Evolutionary conservation across 2,888 invertebrate genomes (phyloP), one percentile per base, ranked within the genome.

Genomic region (Pseudoips prasinana): DNA sequence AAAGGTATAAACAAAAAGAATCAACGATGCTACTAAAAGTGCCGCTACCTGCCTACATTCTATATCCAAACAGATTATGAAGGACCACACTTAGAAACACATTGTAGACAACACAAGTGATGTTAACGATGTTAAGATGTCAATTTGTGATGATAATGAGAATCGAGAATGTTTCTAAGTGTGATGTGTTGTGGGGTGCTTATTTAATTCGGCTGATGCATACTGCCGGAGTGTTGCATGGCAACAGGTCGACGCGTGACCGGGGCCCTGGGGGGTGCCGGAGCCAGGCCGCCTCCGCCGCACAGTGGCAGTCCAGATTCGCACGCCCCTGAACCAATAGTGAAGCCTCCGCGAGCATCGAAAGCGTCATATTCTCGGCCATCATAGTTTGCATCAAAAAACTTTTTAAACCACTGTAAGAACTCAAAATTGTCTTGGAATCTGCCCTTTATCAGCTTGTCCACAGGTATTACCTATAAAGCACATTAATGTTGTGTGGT

Each of bases 341-440:
- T 90, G 64, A 95, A 90, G 58, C 96, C 95, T 54, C 95, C 95
- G 40, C 99, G 93, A 36, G 96, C 96, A 53, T 95, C 95, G 52
- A 95, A 89, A 33, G 98, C 96, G 78, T 98, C 96, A 87, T 99
- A 99, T 61, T 97, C 97, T 68, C 95, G 94, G 56, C 98, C 98
- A 83, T 98, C 98, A 90, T 98, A 99, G 91, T 99, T 99, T 60
- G 99, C 98, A 90, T 99, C 99, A 89, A 99, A 99, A 91, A 99
- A 99, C 88, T 98, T 98, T 93, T 99, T 99, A 92, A 99, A 99
- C 99, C 99, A 99, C 92, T 99, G 99, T 68, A 99, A 94, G 91
- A 99, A 99, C 91, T 99, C 99, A 92, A 99, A 99, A 92, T 99
- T 99, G 91, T 99, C 99, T 93, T 99, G 99, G 90, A 99, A 99